Base-by-base conservation (phyloP, 2,113 vertebrate species). In the Hylia prasina region DNA sequence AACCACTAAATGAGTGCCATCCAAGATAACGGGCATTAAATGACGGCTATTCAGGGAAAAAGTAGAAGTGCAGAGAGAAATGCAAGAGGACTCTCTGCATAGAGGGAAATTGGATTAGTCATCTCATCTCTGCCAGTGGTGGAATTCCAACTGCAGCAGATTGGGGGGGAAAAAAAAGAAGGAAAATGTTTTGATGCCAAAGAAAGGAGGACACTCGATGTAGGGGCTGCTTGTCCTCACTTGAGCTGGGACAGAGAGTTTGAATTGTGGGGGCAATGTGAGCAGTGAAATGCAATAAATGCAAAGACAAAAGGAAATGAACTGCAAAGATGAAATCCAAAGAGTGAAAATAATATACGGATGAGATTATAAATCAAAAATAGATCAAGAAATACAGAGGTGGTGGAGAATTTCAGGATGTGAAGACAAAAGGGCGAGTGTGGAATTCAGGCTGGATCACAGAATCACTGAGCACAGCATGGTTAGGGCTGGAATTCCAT, bases 21-120 rank as follows among this genome's bases (percentile, higher is more conserved):
- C 91, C 82, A 77, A 94, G 92, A 96, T 93, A 96, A 95, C 64
- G 15, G 86, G 89, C 92, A 94, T 94, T 95, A 93, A 95, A 94
- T 94, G 93, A 71, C 4, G 2, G 66, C 82, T 87, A 63, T 89
- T 90, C 80, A 93, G 78, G 82, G 72, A 19, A 91, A 89, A 71
- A 94, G 93, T 82, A 81, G 89, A 90, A 93, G 60, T 53, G 68
- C 64, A 45, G 77, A 71, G 81, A 78, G 85, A 89, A 84, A 65
- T n/a, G 73, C 64, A 81, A 80, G 65, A 94, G 79, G 76, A 28
- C 75, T 88, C 71, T 95, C 71, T 82, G 60, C 47, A 31, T 27
- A 50, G 42, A 93, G 35, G 33, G 57, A 90, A 93, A 97, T 94
- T 91, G 91, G 85, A 89, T 96, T 87, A 85, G 73, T 79, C 72